These are phyloP conservation scores for Spilarctia lutea DNA, from an alignment of 2,888 invertebrate genomes.

Conservation along the genomic window DNA sequence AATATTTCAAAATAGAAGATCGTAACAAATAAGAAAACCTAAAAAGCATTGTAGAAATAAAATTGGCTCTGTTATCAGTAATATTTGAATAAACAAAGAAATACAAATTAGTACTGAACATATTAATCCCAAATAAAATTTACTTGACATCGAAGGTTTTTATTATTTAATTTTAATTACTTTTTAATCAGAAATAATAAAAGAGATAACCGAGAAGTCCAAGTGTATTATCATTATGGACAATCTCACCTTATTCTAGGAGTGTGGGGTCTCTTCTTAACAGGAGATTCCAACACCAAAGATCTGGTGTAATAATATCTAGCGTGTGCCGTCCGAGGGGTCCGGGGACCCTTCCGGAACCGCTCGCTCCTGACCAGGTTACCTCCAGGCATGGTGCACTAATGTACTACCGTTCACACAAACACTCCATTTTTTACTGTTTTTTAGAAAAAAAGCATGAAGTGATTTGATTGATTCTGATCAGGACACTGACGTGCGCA, in stretches of 20 bases:
- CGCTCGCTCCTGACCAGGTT: constrained; percentile 68
- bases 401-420: constrained; percentile 59
- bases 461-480: constrained; percentile 44
- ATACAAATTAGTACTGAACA: neutral
- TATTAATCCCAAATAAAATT: neutral
- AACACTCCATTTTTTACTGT: constrained; percentile 44
- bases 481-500: constrained; percentile 62
- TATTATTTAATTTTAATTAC: neutral
- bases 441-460: constrained; percentile 29
- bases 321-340: constrained; percentile 67
- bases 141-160: neutral
- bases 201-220: neutral
- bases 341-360: constrained; percentile 71
- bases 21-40: too few species aligned
- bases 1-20: neutral
- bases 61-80: neutral
- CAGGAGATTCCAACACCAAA: constrained; percentile 62
- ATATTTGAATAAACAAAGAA: neutral
- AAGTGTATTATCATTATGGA: neutral
- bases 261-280: constrained; percentile 49
- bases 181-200: neutral
- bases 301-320: constrained; percentile 76
- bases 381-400: constrained; percentile 71
- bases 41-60: neutral
- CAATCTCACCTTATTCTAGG: constrained; percentile 65